Base-by-base conservation (phyloP, 2,113 vertebrate species). In the Eurystomus gularis region DNA sequence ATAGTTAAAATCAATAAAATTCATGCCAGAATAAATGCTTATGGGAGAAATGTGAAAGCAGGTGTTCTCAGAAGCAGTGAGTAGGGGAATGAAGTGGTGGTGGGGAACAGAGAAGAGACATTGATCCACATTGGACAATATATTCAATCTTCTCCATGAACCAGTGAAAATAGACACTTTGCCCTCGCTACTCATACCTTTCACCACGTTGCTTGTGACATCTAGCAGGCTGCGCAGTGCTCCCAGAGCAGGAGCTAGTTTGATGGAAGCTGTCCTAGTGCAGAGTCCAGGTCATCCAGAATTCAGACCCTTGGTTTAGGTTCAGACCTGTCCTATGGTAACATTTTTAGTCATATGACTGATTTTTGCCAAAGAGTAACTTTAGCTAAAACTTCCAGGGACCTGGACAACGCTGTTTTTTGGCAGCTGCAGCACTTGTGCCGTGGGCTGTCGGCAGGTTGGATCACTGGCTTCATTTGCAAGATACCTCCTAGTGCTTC, bases 191-290 rank as follows among this genome's bases (percentile, higher is more conserved):
- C 17, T 70, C 0, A 0, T 48, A 11, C 49, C 16, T 70, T 39
- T 65, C 57, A 5, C 55, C 21, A 2, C 11, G 9, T 5, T 29
- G 19, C 31, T 57, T 77, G 64, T 91, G 87, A 19, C 17, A 31
- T 42, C 55, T 44, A 1, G 25, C 37, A 54, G 68, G 44, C 82
- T 76, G 42, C 1, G 1, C 0, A 3, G 26, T 35, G 44, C 19
- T 88, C 33, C 35, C 54, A 12, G 79, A 55, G 57, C 37, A 55
- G n/a, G 20, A 76, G 28, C 14, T 61, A 11, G 8, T 39, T 66
- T 44, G 3, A 9, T 9, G 13, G 20, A 62, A 37, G 25, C 51
- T 82, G n/a, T 54, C 29, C 12, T 64, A 23, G 3, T 15, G 17
- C 1, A 10, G n/a, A 62, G 68, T 49, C 31, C 7, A 7, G 15